These are phyloP conservation scores for Desmodus rotundus DNA, from an alignment of 2,113 vertebrate species.

Conservation along the genomic window DNA sequence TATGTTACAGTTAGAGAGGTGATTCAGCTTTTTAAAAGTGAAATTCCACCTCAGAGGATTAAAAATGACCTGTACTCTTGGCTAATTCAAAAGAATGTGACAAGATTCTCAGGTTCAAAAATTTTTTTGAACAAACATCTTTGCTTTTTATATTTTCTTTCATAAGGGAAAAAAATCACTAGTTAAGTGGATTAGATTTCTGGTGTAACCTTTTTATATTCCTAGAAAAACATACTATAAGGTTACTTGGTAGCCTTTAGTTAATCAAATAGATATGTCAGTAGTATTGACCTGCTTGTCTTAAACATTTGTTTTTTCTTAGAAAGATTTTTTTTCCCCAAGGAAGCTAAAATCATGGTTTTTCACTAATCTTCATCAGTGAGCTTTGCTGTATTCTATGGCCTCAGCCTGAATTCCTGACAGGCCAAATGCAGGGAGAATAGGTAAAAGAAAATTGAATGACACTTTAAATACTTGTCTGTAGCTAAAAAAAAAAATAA, in stretches of 20 bases:
- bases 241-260: neutral
- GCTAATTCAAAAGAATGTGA: neutral
- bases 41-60: neutral
- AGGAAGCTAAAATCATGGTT: neutral
- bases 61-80: neutral
- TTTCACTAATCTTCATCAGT: neutral
- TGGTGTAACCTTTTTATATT: constrained; percentile 4
- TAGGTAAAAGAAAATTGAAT: neutral
- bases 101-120: constrained; percentile 2
- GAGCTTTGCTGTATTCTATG: neutral
- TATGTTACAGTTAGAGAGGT: neutral
- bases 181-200: neutral
- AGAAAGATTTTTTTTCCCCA: neutral
- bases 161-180: neutral
- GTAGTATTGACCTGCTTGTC: neutral
- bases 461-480: neutral
- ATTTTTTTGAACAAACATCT: neutral
- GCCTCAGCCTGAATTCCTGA: neutral
- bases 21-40: neutral
- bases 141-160: neutral
- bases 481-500: neutral
- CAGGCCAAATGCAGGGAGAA: neutral
- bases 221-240: neutral
- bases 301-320: neutral
- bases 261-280: neutral